phyloP scores from a whole-genome alignment of 2,113 vertebrate species.

The Lophochroa leadbeateri region DNA sequence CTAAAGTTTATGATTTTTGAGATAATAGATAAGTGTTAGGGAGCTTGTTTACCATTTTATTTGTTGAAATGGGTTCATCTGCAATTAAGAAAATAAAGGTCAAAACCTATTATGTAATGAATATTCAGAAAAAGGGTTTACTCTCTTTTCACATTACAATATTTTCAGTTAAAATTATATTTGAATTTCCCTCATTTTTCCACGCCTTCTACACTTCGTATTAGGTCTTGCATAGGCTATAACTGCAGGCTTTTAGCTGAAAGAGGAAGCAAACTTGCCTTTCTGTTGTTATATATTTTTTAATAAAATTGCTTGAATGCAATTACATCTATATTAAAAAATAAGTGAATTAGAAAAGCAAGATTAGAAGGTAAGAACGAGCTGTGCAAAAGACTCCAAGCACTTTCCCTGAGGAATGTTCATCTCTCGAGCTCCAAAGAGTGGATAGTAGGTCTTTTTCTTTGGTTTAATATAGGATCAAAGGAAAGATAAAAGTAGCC shows the following conservation, averaged over 20 bases:
- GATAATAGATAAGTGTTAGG: not conserved
- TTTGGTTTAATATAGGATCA: not conserved
- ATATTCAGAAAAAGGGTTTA: not conserved
- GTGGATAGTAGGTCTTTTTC: not conserved
- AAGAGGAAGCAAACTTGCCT: not conserved
- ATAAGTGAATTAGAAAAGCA: not conserved
- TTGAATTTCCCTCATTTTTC: not conserved
- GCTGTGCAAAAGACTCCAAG: not conserved
- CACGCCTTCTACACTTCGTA: not conserved
- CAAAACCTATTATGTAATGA: not conserved
- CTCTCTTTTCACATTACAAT: not conserved
- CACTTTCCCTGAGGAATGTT: not conserved
- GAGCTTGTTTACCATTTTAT: not conserved
- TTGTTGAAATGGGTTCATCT: not conserved
- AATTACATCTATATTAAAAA: not conserved
- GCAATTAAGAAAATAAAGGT: not conserved
- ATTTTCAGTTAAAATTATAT: not conserved
- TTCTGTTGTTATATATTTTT: not conserved
- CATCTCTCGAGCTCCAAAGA: not conserved
- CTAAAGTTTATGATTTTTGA: not conserved
- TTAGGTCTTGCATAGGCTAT: not conserved
- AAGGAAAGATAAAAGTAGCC: not conserved
- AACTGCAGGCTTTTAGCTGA: not conserved
- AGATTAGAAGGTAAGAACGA: fast-evolving
- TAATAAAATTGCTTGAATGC: not conserved